Conservation (phyloP, 1,140 invertebrate genomes). For the Eumaeus atala region DNA sequence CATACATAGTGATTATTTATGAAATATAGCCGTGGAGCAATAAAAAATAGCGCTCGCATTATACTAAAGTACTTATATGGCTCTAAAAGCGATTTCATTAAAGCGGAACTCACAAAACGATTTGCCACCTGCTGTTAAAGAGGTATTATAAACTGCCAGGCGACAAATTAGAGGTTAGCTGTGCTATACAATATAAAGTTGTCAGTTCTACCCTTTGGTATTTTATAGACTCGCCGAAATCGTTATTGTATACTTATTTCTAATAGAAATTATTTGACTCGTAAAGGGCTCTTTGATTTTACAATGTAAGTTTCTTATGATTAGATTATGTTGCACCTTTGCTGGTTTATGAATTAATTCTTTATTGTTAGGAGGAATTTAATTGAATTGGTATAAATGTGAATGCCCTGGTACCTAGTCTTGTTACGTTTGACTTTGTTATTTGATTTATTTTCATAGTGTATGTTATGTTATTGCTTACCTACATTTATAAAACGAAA, state of each 20-base stretch:
- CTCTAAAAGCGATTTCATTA: constrained; percentile 15
- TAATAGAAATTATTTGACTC: no score
- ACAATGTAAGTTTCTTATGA: no score
- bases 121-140: constrained; percentile 16
- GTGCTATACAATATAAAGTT: neutral
- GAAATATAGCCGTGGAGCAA: constrained; percentile 16
- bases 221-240: neutral
- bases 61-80: constrained; percentile 11
- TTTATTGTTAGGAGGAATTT: no score
- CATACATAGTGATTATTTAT: constrained; percentile 7
- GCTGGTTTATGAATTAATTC: no score
- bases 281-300: no score
- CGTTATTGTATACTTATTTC: neutral
- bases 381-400: no score
- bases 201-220: neutral
- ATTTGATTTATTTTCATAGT: no score
- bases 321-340: no score
- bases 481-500: no score
- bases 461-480: no score
- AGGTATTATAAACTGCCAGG: constrained; percentile 9
- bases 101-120: constrained; percentile 7
- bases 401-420: no score
- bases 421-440: no score
- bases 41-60: constrained; percentile 15
- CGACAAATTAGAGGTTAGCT: constrained; percentile 13